A percentile compares a stretch with the other conserved stretches of the same genome.
Conservation (phyloP, 2,888 invertebrate species). For the Scelioninae gen. 2 region DNA sequence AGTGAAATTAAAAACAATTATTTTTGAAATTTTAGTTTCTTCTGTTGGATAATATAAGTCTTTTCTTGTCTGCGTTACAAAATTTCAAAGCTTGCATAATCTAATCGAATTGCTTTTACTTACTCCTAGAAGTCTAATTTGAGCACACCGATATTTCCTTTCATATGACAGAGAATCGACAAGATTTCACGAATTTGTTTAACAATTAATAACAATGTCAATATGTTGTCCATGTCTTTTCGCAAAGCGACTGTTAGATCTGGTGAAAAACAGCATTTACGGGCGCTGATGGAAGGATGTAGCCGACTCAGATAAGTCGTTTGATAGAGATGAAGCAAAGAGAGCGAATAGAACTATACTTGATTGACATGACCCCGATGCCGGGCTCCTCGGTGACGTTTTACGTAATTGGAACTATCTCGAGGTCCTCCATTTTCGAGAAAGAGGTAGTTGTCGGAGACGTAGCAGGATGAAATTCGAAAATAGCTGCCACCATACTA, state of each 20-base stretch:
- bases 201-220: not conserved
- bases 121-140: no score
- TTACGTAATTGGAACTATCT: slow-evolving; percentile 68
- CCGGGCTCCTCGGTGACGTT: slow-evolving; percentile 63
- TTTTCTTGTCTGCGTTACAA: no score
- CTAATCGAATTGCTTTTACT: no score
- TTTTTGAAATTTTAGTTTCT: no score
- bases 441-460: slow-evolving; percentile 58
- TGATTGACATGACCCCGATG: slow-evolving; percentile 69
- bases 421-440: slow-evolving; percentile 63
- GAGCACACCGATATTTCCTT: no score
- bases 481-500: slow-evolving; percentile 60
- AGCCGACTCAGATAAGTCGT: slow-evolving; percentile 52
- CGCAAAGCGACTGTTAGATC: slow-evolving; percentile 28
- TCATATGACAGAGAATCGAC: not conserved
- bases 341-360: slow-evolving; percentile 60
- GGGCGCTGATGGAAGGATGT: slow-evolving; percentile 53
- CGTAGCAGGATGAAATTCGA: slow-evolving; percentile 60
- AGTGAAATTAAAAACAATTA: no score
- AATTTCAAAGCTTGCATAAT: no score
- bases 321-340: slow-evolving; percentile 58
- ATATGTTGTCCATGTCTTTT: not conserved
- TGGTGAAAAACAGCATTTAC: slow-evolving; percentile 33
- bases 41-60: no score
- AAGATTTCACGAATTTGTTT: not conserved